A percentile compares a stretch with the other conserved stretches of the same genome.
Evolutionary conservation across 2,113 vertebrate species (phyloP).

Genomic region (Antidorcas marsupialis): DNA sequence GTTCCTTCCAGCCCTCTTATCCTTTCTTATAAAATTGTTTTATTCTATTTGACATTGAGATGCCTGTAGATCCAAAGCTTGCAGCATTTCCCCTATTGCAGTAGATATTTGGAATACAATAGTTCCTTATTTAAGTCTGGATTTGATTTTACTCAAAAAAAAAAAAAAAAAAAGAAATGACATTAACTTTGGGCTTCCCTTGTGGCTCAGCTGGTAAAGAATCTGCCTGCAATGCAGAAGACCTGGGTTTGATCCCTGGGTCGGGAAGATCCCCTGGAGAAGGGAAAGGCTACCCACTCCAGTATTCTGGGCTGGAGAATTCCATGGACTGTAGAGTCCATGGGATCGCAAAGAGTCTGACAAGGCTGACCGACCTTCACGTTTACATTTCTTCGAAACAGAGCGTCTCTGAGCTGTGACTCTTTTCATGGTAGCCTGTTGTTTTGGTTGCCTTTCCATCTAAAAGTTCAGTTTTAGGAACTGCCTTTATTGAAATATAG

Average conservation of each 20-base stretch:
- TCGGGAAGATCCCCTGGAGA: neutral
- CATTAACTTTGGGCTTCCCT: neutral
- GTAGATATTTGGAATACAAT: neutral
- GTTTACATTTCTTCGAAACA: neutral
- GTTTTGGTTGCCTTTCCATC: neutral
- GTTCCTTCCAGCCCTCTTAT: neutral
- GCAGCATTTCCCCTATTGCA: neutral
- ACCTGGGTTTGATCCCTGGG: neutral
- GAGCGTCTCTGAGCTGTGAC: neutral
- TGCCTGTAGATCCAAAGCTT: neutral
- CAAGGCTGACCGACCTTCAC: neutral
- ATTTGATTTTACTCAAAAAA: neutral
- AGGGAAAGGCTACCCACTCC: neutral
- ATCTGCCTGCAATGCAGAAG: neutral
- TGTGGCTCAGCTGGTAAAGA: neutral
- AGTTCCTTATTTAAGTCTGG: neutral
- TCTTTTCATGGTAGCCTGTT: neutral
- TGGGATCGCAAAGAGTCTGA: fast-evolving
- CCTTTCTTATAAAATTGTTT: neutral
- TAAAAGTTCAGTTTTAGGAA: neutral
- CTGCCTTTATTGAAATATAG: neutral
- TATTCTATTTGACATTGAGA: neutral
- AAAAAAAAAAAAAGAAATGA: neutral
- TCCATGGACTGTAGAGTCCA: neutral
- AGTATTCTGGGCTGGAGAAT: neutral